Conservation (phyloP, 2,113 vertebrate species). For the Casuarius casuarius region DNA sequence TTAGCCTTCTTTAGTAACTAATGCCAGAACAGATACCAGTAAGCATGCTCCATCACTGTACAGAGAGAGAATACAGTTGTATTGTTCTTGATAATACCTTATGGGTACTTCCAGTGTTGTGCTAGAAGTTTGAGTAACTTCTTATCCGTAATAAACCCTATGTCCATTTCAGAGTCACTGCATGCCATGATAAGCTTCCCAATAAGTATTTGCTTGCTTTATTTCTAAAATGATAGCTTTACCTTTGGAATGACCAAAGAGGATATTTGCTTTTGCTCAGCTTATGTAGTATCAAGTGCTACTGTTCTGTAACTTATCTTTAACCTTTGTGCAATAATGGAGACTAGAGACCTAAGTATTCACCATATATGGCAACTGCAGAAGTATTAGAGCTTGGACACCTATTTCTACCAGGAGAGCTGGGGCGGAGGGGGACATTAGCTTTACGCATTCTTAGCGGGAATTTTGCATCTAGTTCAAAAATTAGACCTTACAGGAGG, state of each 20-base stretch:
- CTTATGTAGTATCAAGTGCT: neutral
- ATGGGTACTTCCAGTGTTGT: neutral
- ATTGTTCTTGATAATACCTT: neutral
- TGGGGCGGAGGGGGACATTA: neutral
- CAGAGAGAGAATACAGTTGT: neutral
- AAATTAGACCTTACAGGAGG: neutral
- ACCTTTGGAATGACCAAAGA: neutral
- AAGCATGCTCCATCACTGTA: no score
- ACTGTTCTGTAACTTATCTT: neutral
- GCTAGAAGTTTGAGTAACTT: accelerated
- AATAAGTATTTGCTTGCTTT: neutral
- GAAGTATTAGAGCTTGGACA: neutral
- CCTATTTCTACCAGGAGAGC: neutral
- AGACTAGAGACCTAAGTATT: neutral
- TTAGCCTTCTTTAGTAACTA: neutral
- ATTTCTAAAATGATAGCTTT: neutral
- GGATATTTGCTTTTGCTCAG: neutral
- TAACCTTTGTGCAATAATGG: neutral
- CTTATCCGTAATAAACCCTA: neutral
- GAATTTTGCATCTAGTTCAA: neutral
- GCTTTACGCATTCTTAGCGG: neutral
- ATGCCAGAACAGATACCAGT: neutral
- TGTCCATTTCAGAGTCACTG: neutral
- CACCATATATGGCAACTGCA: neutral
- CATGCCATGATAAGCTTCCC: neutral